Evolutionary conservation across 2,113 vertebrate genomes (phyloP).

Genomic region (Anser cygnoides): DNA sequence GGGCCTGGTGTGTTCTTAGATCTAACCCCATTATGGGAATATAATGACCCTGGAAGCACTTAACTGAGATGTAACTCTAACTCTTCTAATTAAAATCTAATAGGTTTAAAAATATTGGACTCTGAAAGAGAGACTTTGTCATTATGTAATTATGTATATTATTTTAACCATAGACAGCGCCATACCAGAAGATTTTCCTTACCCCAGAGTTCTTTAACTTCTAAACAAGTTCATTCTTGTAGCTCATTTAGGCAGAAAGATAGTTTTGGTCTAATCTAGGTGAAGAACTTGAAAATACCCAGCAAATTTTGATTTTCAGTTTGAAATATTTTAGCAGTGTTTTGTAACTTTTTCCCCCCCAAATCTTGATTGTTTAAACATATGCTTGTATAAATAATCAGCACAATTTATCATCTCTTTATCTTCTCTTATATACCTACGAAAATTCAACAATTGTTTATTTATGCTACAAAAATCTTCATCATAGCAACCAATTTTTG

Average conservation of each 20-base stretch:
- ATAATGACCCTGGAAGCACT: neutral
- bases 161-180: neutral
- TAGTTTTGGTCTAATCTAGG: neutral
- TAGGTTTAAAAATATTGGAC: neutral
- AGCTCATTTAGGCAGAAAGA: neutral
- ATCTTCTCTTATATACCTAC: neutral
- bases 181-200: neutral
- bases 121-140: neutral
- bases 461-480: neutral
- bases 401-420: neutral
- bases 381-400: slow-evolving; percentile 1
- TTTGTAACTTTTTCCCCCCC: neutral
- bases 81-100: neutral
- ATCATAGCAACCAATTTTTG: neutral
- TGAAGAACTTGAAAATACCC: neutral
- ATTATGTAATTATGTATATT: neutral
- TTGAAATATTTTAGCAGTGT: neutral
- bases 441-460: neutral
- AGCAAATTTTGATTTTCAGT: neutral
- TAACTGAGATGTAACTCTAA: neutral
- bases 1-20: neutral
- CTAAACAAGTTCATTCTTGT: neutral
- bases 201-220: neutral
- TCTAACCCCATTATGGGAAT: neutral
- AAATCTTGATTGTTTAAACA: neutral